Base-by-base conservation (phyloP, 2,797 vertebrate species). In the Ceryle rudis region DNA sequence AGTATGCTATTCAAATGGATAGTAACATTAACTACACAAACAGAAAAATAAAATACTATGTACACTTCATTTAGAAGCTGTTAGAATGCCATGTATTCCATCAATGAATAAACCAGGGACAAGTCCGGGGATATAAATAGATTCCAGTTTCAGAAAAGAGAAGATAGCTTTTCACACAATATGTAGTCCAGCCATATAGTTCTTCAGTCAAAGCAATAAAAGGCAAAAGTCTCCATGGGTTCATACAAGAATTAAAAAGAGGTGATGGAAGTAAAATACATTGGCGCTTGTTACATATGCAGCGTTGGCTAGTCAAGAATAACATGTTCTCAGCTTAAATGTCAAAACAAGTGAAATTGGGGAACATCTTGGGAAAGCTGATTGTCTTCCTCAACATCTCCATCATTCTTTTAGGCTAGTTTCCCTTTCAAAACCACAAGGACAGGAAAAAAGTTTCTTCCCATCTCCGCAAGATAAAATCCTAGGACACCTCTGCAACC, bases 171-270 rank as follows among this genome's bases (percentile, higher is more conserved):
- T 71, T 73, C 35, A 93, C 2, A 51, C 4, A 58, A 25, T 12
- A 6, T 6, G 10, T 10, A n/a, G 19, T n/a, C 23, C 28, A 78
- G 37, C 10, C 8, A 47, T 6, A 3, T 22, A 54, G 71, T 44
- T 28, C 8, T 29, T 28, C 31, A 14, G 10, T 67, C 31, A 71
- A 72, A 37, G 39, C 21, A 42, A 57, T 23, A 31, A 60, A 65
- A 1, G 0, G 4, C 3, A 1, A 2, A 87, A 69, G 14, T 69
- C 31, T 72, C 23, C 49, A 37, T 2, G 6, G 17, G 31, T 10
- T 58, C 21, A 2, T 19, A 71, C 16, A 4, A 83, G 6, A 11
- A 70, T 3, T 1, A 49, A 29, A 81, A 73, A 8, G 8, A 78
- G 42, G 8, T 13, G 28, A 71, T 2, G 2, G 44, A 78, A 39